phyloP scores from a whole-genome alignment of 1,140 invertebrate species.

The Andricus grossulariae region DNA sequence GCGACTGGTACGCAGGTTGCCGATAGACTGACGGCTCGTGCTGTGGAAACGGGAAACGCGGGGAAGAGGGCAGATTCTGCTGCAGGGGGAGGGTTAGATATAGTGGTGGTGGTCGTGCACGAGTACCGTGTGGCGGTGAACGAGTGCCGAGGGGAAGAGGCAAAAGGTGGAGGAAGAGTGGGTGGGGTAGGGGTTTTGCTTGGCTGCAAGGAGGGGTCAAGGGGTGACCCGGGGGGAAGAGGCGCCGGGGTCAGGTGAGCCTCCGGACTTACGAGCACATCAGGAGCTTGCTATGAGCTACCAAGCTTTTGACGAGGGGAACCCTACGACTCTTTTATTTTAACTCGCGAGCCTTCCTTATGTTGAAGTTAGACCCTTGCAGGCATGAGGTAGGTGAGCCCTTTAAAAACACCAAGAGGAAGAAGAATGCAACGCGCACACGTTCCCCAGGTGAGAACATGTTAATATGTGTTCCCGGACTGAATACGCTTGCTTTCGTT shows the following conservation, averaged over 20 bases:
- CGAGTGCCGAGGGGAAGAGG: slow-evolving; percentile 40
- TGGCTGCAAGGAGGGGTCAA: slow-evolving; percentile 42
- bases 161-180: slow-evolving; percentile 23
- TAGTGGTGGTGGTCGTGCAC: slow-evolving; percentile 57
- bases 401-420: slow-evolving; percentile 10
- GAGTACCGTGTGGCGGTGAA: slow-evolving; percentile 64
- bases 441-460: slow-evolving; percentile 26
- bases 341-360: slow-evolving; percentile 26
- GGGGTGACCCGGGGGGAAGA: slow-evolving; percentile 60
- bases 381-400: slow-evolving; percentile 5
- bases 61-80: slow-evolving; percentile 7
- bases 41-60: neutral
- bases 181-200: neutral
- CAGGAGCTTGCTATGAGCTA: slow-evolving; percentile 1
- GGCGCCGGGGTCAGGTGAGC: slow-evolving; percentile 50
- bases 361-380: neutral
- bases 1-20: slow-evolving; percentile 74
- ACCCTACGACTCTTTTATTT: slow-evolving; percentile 17
- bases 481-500: slow-evolving; percentile 25
- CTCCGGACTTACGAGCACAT: slow-evolving; percentile 12
- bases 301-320: slow-evolving; percentile 24
- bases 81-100: slow-evolving; percentile 19
- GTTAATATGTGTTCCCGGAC: slow-evolving; percentile 23
- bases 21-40: slow-evolving; percentile 70
- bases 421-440: slow-evolving; percentile 15